Evolutionary conservation across 1,140 invertebrate species (phyloP), one percentile per base, ranked within the genome.

Genomic region (Eurosta solidaginis): DNA sequence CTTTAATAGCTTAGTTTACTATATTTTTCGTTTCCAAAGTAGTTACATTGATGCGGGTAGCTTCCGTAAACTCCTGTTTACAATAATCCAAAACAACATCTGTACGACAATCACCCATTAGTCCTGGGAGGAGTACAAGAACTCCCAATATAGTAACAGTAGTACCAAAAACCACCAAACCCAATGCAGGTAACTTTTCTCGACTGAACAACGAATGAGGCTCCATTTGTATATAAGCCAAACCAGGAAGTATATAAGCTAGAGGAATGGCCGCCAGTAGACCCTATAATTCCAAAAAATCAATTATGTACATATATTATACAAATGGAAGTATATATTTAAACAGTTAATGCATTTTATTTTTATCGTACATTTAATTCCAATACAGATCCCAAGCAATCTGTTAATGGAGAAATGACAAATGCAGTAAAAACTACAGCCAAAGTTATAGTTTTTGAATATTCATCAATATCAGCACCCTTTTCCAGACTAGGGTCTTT

Each of bases 321-420:
- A n/a, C n/a, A n/a, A n/a, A n/a, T n/a, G n/a, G n/a, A n/a, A n/a
- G n/a, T n/a, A n/a, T n/a, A n/a, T n/a, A n/a, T n/a, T n/a, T n/a
- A n/a, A n/a, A n/a, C n/a, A n/a, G n/a, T n/a, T n/a, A n/a, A n/a
- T n/a, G n/a, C n/a, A n/a, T n/a, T n/a, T n/a, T n/a, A n/a, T n/a
- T 20, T 12, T 22, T 22, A 7, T 54, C 29, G 2, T 89, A 95
- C 94, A 88, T 97, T 97, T 47, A 97, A 84, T 88, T 96, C 94
- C 78, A 97, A 88, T 14, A 96, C 95, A 44, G 96, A 91, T 5
- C 95, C 95, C 4, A 97, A 90, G 88, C 96, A 97, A 84, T 96
- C 95, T 27, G 95, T 96, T 77, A 93, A 89, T 89, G 96, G 94
- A 22, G 95, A 96, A 76, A 96, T 90, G 12, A 94, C 87, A 85